These are phyloP conservation scores for Eilema griseolum DNA, from an alignment of 2,888 invertebrate genomes.

Conservation along the genomic window DNA sequence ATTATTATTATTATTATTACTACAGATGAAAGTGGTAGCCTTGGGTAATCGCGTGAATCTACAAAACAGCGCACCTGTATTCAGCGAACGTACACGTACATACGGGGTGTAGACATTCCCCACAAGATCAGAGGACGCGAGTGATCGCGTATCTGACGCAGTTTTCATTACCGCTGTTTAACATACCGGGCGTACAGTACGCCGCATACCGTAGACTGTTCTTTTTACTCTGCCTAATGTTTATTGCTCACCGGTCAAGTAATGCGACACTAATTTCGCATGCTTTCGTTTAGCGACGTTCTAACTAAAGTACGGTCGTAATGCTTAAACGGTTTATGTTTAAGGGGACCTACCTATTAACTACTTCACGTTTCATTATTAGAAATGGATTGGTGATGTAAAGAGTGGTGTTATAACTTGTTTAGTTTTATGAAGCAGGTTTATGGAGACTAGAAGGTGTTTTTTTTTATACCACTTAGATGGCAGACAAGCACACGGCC, in stretches of 20 bases:
- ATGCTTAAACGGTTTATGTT: conserved; percentile 39
- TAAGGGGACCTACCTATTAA: neutral
- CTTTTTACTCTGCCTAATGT: conserved; percentile 67
- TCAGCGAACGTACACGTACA: conserved; percentile 24
- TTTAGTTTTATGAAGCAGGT: neutral
- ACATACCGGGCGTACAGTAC: conserved; percentile 69
- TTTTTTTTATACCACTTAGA: too few relatives aligned
- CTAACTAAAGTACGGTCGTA: conserved; percentile 42
- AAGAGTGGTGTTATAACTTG: neutral
- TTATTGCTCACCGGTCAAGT: conserved; percentile 63
- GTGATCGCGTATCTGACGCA: conserved; percentile 66
- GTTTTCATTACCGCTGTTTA: conserved; percentile 81
- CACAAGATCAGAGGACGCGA: conserved; percentile 50
- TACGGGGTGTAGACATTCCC: conserved; percentile 50
- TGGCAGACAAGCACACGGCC: too few relatives aligned
- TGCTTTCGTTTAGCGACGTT: conserved; percentile 52
- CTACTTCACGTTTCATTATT: neutral
- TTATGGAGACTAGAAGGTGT: too few relatives aligned
- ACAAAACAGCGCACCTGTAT: conserved; percentile 27
- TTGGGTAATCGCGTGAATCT: neutral
- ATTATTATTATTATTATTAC: too few relatives aligned
- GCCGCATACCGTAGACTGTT: conserved; percentile 50
- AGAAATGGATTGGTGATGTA: neutral
- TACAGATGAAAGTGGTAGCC: neutral
- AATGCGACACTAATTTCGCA: conserved; percentile 63